phyloP scores from a whole-genome alignment of 2,113 vertebrate species.

The Chamaetylas fuelleborni region DNA sequence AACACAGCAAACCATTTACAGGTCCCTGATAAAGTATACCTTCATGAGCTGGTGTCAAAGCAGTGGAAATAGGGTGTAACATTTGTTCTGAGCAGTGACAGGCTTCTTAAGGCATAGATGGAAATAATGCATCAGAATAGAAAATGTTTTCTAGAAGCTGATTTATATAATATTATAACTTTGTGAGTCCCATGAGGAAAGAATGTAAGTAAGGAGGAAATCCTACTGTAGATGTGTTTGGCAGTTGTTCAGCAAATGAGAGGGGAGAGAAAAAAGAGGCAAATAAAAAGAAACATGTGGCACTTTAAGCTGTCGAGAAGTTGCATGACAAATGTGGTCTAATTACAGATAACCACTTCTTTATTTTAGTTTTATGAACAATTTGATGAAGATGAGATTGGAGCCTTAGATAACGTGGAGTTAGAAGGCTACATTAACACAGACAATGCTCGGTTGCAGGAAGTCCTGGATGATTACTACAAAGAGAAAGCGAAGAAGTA shows the following conservation, averaged over 20 bases:
- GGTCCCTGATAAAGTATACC: background rate
- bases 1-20: background rate
- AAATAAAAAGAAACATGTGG: background rate
- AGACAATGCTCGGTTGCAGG: constrained; percentile 82
- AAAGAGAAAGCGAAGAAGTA: constrained; percentile 89
- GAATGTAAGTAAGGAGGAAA: background rate
- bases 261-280: background rate
- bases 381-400: constrained; percentile 96
- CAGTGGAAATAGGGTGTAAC: background rate
- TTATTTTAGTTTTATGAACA: constrained; percentile 89
- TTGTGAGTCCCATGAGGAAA: background rate
- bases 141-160: background rate
- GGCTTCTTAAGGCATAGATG: background rate
- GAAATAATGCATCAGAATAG: background rate
- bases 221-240: background rate
- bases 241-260: background rate
- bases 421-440: constrained; percentile 89
- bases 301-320: background rate
- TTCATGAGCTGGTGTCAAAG: background rate
- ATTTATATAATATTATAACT: background rate
- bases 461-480: constrained; percentile 90
- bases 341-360: background rate
- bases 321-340: background rate
- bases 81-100: background rate
- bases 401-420: constrained; percentile 92